Percentiles rank a stretch among this genome's conserved stretches.
Evolutionary conservation across 1,140 invertebrate species (phyloP).

Genomic region (Belonocnema kinseyi): DNA sequence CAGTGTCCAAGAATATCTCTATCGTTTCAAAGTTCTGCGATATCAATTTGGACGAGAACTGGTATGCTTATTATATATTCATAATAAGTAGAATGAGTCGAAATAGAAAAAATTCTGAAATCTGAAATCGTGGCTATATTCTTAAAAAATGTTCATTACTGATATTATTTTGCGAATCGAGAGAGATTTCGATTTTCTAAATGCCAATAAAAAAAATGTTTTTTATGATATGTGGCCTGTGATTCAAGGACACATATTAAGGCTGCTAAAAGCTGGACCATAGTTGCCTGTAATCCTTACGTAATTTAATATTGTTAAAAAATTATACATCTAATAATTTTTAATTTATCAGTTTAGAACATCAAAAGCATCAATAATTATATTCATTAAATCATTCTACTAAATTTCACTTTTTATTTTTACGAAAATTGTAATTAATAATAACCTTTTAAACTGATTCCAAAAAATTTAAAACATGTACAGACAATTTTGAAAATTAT

Average conservation of each 20-base stretch:
- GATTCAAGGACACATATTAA: neutral
- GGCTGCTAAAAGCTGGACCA: neutral
- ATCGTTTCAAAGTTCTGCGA: neutral
- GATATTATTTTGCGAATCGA: neutral
- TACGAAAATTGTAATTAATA: too few relatives aligned
- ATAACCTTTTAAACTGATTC: too few relatives aligned
- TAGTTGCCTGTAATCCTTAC: neutral
- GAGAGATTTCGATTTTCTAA: neutral
- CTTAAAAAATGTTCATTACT: neutral
- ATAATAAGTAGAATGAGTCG: too few relatives aligned
- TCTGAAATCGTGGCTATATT: neutral
- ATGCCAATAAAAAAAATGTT: neutral
- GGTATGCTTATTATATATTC: neutral
- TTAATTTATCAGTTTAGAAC: too few relatives aligned
- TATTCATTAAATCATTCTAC: too few relatives aligned
- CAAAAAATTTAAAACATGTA: too few relatives aligned
- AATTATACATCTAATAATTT: too few relatives aligned
- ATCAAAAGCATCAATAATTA: too few relatives aligned
- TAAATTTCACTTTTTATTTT: too few relatives aligned
- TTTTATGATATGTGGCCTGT: neutral
- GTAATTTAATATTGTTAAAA: too few relatives aligned
- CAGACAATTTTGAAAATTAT: too few relatives aligned
- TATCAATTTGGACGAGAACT: neutral
- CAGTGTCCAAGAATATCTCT: neutral
- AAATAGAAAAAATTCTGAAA: neutral